phyloP scores from a whole-genome alignment of 2,888 invertebrate genomes.

The Drosophila recens region DNA sequence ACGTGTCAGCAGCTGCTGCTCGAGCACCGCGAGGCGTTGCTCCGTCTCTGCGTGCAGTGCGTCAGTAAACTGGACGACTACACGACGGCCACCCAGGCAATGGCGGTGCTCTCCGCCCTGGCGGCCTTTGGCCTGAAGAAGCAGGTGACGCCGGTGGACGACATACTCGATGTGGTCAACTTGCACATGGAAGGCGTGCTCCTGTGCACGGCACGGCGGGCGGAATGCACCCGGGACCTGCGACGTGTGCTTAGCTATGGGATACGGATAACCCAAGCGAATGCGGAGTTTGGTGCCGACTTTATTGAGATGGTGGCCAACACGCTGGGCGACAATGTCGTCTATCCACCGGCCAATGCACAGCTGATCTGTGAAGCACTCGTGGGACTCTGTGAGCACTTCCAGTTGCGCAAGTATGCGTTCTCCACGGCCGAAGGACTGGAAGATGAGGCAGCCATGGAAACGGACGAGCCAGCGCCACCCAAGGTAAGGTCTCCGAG shows the following conservation, averaged over 20 bases:
- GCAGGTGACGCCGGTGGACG: slow-evolving; percentile 54
- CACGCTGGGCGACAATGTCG: slow-evolving; percentile 82
- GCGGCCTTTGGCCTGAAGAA: slow-evolving; percentile 73
- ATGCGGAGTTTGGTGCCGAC: slow-evolving; percentile 87
- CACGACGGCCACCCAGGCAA: slow-evolving; percentile 83
- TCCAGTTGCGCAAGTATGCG: slow-evolving; percentile 82
- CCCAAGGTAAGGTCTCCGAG: slow-evolving; percentile 39
- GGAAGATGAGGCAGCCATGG: slow-evolving; percentile 68
- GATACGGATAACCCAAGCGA: slow-evolving; percentile 89
- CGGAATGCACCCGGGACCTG: slow-evolving; percentile 80
- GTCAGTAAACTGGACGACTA: slow-evolving; percentile 83
- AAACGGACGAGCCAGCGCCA: slow-evolving; percentile 64
- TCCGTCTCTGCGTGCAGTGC: slow-evolving; percentile 83
- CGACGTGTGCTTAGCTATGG: slow-evolving; percentile 87
- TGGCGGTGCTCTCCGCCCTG: slow-evolving; percentile 84
- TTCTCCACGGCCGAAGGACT: slow-evolving; percentile 47
- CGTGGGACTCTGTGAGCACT: slow-evolving; percentile 90
- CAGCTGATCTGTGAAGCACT: slow-evolving; percentile 90
- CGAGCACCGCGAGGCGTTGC: slow-evolving; percentile 81
- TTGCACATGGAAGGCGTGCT: slow-evolving; percentile 84
- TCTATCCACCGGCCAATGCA: slow-evolving; percentile 81
- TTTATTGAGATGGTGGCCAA: slow-evolving; percentile 89
- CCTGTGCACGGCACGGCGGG: slow-evolving; percentile 82
- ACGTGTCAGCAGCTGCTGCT: slow-evolving; percentile 83
- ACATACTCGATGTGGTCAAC: slow-evolving; percentile 83